These are phyloP conservation scores for Leptinotarsa rubiginosa DNA, from an alignment of 2,888 invertebrate genomes.

Conservation along the genomic window DNA sequence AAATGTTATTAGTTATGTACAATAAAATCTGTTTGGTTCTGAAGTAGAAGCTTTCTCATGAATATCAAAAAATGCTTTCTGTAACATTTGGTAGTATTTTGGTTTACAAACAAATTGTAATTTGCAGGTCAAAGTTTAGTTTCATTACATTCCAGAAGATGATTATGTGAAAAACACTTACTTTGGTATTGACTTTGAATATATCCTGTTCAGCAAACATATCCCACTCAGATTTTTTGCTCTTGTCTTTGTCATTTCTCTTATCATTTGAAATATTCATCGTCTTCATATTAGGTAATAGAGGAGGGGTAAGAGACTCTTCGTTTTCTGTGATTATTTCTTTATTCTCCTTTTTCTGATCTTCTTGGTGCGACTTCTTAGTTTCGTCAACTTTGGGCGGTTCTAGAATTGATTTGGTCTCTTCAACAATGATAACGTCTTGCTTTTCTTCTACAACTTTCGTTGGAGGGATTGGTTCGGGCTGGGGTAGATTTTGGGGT, in stretches of 20 bases:
- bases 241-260: constrained; percentile 58
- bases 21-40: no score
- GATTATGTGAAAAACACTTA: constrained; percentile 50
- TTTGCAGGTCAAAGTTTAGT: no score
- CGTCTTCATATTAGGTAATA: constrained; percentile 63
- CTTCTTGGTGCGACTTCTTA: constrained; percentile 25
- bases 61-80: no score
- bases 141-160: background rate
- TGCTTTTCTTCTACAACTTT: constrained; percentile 21
- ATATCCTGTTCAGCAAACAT: constrained; percentile 95
- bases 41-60: no score
- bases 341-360: constrained; percentile 11
- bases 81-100: no score
- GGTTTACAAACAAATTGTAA: no score
- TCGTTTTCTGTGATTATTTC: constrained; percentile 4
- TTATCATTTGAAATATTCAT: constrained; percentile 55
- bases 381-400: constrained; percentile 20
- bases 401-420: constrained; percentile 11
- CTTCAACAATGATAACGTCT: background rate
- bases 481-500: background rate
- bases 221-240: constrained; percentile 80
- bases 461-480: background rate
- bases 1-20: no score
- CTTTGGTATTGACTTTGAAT: constrained; percentile 68
- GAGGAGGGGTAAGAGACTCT: constrained; percentile 63